Evolutionary conservation across 2,888 invertebrate genomes (phyloP).

Genomic region (Andrena haemorrhoa): DNA sequence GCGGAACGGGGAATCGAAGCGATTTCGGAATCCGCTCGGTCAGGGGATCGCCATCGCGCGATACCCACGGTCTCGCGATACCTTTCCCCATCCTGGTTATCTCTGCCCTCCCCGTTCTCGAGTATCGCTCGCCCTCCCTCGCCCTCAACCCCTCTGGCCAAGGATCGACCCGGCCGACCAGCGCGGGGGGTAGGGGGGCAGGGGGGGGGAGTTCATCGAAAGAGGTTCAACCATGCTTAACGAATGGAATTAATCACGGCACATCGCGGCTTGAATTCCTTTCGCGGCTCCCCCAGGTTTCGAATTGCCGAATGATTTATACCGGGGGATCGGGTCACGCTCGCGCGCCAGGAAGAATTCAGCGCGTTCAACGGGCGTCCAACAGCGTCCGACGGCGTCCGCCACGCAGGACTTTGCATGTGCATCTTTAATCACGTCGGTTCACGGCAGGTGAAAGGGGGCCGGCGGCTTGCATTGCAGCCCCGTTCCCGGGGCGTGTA

Average conservation of each 20-base stretch:
- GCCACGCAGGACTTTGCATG: constrained; percentile 59
- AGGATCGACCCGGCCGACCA: constrained; percentile 9
- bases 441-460: constrained; percentile 66
- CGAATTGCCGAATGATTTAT: constrained; percentile 60
- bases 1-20: constrained; percentile 53
- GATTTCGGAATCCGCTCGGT: constrained; percentile 38
- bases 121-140: background rate
- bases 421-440: constrained; percentile 69
- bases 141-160: background rate
- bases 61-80: background rate
- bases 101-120: background rate
- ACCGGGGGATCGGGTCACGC: constrained; percentile 38
- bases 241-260: constrained; percentile 50
- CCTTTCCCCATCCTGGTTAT: constrained; percentile 7
- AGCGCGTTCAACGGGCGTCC: constrained; percentile 16
- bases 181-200: too few relatives aligned
- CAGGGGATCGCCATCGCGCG: constrained; percentile 26
- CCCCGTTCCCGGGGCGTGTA: constrained; percentile 60
- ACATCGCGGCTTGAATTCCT: constrained; percentile 43
- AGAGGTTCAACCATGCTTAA: constrained; percentile 39
- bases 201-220: constrained; percentile 19
- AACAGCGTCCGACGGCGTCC: background rate
- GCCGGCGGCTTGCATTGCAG: constrained; percentile 56
- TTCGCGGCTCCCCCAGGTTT: constrained; percentile 35
- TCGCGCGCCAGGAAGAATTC: constrained; percentile 44